Percentiles rank a stretch among this genome's conserved stretches.
Conservation (phyloP, 2,113 vertebrate genomes). For the Australoheros scitulus region DNA sequence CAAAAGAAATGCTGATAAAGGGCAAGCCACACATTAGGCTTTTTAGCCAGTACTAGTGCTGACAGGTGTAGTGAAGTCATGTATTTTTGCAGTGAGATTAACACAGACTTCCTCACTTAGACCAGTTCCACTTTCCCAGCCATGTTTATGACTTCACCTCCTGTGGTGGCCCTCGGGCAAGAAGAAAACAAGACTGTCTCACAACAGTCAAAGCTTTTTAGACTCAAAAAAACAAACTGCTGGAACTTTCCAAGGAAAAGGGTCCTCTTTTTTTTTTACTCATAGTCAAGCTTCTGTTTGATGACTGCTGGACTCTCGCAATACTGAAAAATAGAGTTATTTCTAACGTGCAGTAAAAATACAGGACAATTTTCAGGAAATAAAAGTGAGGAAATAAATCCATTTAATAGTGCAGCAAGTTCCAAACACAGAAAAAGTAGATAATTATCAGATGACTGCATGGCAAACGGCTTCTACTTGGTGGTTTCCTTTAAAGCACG, state of each 20-base stretch:
- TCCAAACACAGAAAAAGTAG: background rate
- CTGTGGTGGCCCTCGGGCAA: constrained; percentile 68
- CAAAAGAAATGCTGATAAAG: constrained; percentile 27
- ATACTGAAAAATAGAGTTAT: constrained; percentile 10
- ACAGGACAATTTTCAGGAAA: background rate
- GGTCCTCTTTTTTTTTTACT: constrained; percentile 30
- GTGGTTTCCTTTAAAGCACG: constrained; percentile 25
- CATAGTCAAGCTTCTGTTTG: constrained; percentile 56
- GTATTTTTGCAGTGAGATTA: constrained; percentile 71
- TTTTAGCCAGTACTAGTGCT: constrained; percentile 44
- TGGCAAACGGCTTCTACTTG: constrained; percentile 20
- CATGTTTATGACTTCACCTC: constrained; percentile 81
- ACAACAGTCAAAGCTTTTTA: constrained; percentile 62
- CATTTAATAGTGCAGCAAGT: background rate
- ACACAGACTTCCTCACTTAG: constrained; percentile 65
- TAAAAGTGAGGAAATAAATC: background rate
- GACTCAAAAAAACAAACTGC: constrained; percentile 60
- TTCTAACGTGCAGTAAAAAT: constrained; percentile 16
- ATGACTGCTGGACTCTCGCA: background rate
- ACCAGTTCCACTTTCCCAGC: constrained; percentile 70
- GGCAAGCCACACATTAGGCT: constrained; percentile 36
- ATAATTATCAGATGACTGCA: constrained; percentile 16
- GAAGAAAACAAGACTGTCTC: constrained; percentile 72
- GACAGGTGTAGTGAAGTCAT: constrained; percentile 79
- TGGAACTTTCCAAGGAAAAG: constrained; percentile 63